Percentiles rank a stretch among this genome's conserved stretches.
Conservation (phyloP, 2,888 invertebrate genomes). For the Frankliniella fusca region DNA sequence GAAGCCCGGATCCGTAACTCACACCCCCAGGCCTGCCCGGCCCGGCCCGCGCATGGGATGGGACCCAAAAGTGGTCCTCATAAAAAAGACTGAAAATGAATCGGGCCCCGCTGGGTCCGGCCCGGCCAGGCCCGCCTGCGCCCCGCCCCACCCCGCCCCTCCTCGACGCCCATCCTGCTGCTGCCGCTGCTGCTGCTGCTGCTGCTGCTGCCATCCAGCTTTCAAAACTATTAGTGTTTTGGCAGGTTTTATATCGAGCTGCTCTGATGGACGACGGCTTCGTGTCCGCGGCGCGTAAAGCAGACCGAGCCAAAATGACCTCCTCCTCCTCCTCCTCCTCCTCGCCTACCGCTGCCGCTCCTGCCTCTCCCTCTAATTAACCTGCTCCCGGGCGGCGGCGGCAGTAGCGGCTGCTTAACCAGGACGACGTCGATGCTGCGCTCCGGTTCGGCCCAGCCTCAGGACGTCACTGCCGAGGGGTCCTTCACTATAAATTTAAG, state of each 20-base stretch:
- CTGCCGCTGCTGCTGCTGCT: too few relatives aligned
- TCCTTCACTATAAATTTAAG: too few relatives aligned
- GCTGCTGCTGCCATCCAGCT: not conserved
- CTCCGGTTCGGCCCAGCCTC: too few relatives aligned
- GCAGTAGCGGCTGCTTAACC: not conserved
- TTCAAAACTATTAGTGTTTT: constrained; percentile 13
- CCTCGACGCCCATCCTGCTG: too few relatives aligned
- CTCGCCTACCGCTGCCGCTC: too few relatives aligned
- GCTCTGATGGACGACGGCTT: not conserved
- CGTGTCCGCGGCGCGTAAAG: constrained; percentile 6
- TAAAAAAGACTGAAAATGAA: not conserved
- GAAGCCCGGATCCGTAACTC: not conserved
- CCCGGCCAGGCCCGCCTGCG: too few relatives aligned
- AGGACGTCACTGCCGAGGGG: not conserved
- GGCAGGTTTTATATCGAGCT: constrained; percentile 1
- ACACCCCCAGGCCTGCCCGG: not conserved
- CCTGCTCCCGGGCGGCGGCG: not conserved
- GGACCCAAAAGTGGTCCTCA: not conserved
- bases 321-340: too few relatives aligned
- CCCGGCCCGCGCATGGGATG: not conserved
- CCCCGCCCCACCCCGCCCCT: not conserved
- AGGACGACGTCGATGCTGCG: too few relatives aligned
- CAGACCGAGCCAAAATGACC: not conserved
- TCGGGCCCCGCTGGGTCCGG: not conserved
- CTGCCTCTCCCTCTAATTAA: not conserved